Percentiles rank a stretch among this genome's conserved stretches.
Evolutionary conservation across 2,888 invertebrate species (phyloP).

Genomic region (Laothoe populi): DNA sequence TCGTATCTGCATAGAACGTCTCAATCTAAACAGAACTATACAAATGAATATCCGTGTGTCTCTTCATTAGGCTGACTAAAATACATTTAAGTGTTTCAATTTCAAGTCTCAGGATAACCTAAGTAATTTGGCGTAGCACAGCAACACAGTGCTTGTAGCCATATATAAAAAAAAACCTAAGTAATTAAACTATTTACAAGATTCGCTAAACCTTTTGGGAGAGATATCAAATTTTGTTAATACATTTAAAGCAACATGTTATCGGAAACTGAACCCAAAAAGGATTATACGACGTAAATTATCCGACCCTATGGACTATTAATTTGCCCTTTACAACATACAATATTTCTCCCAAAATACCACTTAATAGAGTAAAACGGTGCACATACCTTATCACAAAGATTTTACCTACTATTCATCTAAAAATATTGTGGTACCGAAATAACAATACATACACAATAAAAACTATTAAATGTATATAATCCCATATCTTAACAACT

Average conservation of each 20-base stretch:
- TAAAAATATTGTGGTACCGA: no score
- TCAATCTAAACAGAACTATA: no score
- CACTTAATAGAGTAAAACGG: constrained; percentile 6
- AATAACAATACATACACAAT: no score
- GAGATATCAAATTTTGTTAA: constrained; percentile 16
- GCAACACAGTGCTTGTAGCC: no score
- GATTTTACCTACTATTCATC: no score
- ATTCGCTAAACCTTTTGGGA: constrained; percentile 8
- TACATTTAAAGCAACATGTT: constrained; percentile 4
- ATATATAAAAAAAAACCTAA: background rate
- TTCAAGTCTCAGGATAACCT: no score
- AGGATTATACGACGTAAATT: constrained; percentile 23
- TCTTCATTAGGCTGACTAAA: no score
- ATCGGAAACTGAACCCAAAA: constrained; percentile 20
- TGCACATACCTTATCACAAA: background rate
- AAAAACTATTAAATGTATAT: background rate
- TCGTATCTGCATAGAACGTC: no score
- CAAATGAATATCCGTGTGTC: no score
- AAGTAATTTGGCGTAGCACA: no score
- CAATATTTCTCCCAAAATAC: constrained; percentile 7
- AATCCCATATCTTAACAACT: no score
- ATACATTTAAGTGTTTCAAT: no score
- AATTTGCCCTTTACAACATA: constrained; percentile 19
- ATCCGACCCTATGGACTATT: constrained; percentile 18
- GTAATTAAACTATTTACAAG: background rate